Evolutionary conservation across 2,113 vertebrate genomes (phyloP).

Genomic region (Myanophis thanlyinensis): DNA sequence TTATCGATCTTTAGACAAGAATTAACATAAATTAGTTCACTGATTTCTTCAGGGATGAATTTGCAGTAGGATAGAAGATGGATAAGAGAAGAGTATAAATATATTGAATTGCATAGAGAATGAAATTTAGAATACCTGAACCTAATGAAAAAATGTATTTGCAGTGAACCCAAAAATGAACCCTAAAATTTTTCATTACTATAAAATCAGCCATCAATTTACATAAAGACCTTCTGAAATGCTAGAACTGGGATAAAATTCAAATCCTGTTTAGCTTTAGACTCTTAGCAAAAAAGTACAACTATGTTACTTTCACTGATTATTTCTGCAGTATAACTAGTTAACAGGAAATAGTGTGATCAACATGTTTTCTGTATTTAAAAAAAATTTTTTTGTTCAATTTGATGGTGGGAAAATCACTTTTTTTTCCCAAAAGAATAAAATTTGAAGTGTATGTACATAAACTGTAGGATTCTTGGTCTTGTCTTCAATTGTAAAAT

Average conservation of each 20-base stretch:
- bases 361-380: not conserved
- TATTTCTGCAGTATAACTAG: not conserved
- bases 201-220: not conserved
- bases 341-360: not conserved
- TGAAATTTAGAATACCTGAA: not conserved
- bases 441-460: not conserved
- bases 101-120: not conserved
- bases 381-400: not conserved
- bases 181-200: not conserved
- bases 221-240: not conserved
- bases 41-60: not conserved
- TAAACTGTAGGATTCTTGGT: not conserved
- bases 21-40: not conserved
- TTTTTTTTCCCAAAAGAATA: not conserved
- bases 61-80: not conserved
- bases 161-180: not conserved
- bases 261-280: not conserved
- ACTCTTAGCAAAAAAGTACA: not conserved
- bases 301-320: not conserved
- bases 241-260: not conserved
- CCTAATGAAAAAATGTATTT: not conserved
- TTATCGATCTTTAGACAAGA: not conserved
- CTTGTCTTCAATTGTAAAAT: not conserved
- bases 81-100: not conserved
- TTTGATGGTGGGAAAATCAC: not conserved